Evolutionary conservation across 2,888 invertebrate species (phyloP), one percentile per base, ranked within the genome.

Genomic region (Lithophane leautieri): DNA sequence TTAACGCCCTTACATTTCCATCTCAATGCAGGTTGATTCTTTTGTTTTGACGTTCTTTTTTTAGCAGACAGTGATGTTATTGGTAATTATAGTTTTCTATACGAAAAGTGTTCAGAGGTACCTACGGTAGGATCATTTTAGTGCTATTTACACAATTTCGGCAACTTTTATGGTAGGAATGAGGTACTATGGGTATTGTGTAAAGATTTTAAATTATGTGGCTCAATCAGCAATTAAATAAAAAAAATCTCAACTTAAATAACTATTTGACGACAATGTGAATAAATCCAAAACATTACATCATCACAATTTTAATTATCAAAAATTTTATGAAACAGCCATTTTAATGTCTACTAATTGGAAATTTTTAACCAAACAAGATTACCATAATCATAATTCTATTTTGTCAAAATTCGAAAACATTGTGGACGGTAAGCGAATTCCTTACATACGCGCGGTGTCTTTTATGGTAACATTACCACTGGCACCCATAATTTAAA

Each of bases 1-100:
- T 81, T 74, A 60, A 84, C 84, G 85, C 89, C 85, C 88, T 89
- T 84, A 87, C 80, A 92, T 92, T 91, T 91, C 91, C 93, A 92
- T 93, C 87, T 93, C 89, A 94, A 91, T 93, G 91, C 81, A 79
- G 84, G 88, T 87, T 87, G 86, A 91, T 91, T 92, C 91, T 91
- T 92, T 92, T 93, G 92, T 93, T 85, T 88, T 86, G 86, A 83
- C 78, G 34, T 69, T 60, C 62, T 73, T 42, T 69, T 78, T 79
- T 79, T 69, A 63, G 8, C 14, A 40, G 1, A 4, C 44, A 50
- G n/a, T 63, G 6, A 25, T 58, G 8, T 47, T 66, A 67, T 75
- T 75, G 25, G 66, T 67, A 56, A 42, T 81, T 75, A 42, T 75
- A 25, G 47, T 63, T 56, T 70, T 40, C 22, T 47, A 14, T n/a